Evolutionary conservation across 2,888 invertebrate genomes (phyloP).

Genomic region (Drosophila nr. perissopoda): DNA sequence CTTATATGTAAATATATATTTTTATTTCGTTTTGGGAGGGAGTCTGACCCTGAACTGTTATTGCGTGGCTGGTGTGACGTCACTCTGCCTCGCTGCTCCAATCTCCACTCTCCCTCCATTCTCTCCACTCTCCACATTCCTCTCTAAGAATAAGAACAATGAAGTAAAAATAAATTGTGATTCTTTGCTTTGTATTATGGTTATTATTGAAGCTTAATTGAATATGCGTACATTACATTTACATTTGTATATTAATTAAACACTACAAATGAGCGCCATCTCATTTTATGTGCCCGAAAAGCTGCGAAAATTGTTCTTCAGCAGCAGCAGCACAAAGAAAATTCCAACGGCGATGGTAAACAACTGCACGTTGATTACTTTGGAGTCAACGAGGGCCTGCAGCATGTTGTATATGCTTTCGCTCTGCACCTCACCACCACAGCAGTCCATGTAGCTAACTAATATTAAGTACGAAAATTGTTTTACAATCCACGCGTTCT

Average conservation of each 20-base stretch:
- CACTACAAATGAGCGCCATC: constrained; percentile 35
- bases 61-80: constrained; percentile 57
- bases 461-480: constrained; percentile 32
- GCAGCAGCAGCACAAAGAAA: constrained; percentile 81
- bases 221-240: constrained; percentile 70
- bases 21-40: constrained; percentile 3
- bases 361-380: constrained; percentile 82
- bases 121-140: constrained; percentile 16
- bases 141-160: constrained; percentile 51
- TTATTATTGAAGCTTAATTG: constrained; percentile 69
- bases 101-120: constrained; percentile 4
- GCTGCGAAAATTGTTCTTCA: constrained; percentile 83
- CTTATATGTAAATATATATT: constrained; percentile 15
- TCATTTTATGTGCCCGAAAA: constrained; percentile 78
- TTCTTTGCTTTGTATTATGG: constrained; percentile 28
- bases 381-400: constrained; percentile 82
- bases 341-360: constrained; percentile 83
- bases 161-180: constrained; percentile 7
- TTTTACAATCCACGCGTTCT: constrained; percentile 37
- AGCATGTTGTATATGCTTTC: constrained; percentile 82
- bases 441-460: constrained; percentile 78
- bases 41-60: constrained; percentile 42
- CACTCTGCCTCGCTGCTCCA: constrained; percentile 42
- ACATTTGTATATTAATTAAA: constrained; percentile 44
- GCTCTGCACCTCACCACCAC: constrained; percentile 79